Conservation (phyloP, 2,113 vertebrate genomes). For the Lynx canadensis region DNA sequence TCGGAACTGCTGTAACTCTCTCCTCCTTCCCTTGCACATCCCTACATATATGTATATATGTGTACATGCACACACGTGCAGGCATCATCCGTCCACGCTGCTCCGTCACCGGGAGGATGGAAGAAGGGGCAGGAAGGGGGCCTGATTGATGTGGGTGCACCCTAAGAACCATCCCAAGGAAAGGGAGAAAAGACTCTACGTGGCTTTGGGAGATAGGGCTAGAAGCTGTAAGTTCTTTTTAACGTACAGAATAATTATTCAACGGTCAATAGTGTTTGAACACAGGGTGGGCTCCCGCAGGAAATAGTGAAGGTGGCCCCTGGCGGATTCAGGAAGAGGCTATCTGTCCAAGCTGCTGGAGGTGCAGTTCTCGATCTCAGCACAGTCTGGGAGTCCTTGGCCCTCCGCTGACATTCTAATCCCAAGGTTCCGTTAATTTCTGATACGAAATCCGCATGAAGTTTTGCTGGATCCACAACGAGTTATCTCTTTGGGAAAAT, state of each 20-base stretch:
- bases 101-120: background rate
- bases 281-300: accelerated
- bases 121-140: background rate
- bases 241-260: background rate
- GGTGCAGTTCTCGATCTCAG: background rate
- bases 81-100: background rate
- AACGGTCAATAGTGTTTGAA: background rate
- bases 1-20: background rate
- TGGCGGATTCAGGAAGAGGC: background rate
- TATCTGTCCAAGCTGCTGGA: background rate
- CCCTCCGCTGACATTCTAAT: background rate
- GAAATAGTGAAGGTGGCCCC: background rate
- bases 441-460: background rate
- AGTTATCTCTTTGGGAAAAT: constrained; percentile 14
- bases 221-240: background rate
- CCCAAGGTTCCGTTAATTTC: background rate
- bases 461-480: background rate
- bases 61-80: background rate
- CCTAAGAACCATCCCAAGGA: background rate
- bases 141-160: background rate
- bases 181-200: background rate
- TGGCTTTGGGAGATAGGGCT: background rate
- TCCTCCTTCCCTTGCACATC: background rate
- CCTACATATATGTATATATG: background rate
- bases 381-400: background rate